Conservation (phyloP, 2,113 vertebrate species). For the Gnathonemus longibarbis region DNA sequence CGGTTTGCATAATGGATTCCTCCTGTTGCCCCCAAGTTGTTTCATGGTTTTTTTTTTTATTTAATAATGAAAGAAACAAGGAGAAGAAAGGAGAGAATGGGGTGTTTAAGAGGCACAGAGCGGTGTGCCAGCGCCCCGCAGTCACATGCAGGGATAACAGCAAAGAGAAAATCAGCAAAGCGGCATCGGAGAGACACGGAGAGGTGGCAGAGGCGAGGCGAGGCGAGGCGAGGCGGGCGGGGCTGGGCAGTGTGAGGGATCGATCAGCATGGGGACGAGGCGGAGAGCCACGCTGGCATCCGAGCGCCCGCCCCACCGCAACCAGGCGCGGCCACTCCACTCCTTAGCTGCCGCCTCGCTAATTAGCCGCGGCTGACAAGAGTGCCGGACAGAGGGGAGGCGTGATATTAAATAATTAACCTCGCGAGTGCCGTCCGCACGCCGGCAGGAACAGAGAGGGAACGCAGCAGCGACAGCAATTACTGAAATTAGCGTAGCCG, state of each 20-base stretch:
- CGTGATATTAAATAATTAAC: slow-evolving; percentile 44
- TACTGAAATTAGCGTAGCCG: slow-evolving; percentile 47
- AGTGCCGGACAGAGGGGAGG: slow-evolving; percentile 21
- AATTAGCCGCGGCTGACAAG: neutral
- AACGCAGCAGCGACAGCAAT: slow-evolving; percentile 40
- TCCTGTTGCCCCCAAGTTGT: slow-evolving; percentile 68
- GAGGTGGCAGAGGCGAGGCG: neutral
- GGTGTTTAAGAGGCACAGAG: neutral
- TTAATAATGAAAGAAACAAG: slow-evolving; percentile 53
- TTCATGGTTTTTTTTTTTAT: slow-evolving; percentile 56
- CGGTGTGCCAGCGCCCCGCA: slow-evolving; percentile 20
- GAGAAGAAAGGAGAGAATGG: slow-evolving; percentile 57
- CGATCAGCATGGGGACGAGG: neutral
- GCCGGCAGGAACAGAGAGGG: slow-evolving; percentile 28
- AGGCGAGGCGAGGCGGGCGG: neutral
- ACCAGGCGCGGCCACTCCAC: slow-evolving; percentile 38
- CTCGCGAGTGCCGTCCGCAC: slow-evolving; percentile 34
- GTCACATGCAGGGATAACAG: neutral
- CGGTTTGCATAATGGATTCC: slow-evolving; percentile 77
- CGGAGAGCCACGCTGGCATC: neutral
- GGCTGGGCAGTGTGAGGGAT: neutral
- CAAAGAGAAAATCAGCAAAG: slow-evolving; percentile 14
- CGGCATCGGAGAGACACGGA: slow-evolving; percentile 12
- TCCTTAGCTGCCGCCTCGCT: neutral
- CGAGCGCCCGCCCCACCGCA: slow-evolving; percentile 24